Evolutionary conservation across 2,797 vertebrate genomes (phyloP).

Genomic region (Paguma larvata): DNA sequence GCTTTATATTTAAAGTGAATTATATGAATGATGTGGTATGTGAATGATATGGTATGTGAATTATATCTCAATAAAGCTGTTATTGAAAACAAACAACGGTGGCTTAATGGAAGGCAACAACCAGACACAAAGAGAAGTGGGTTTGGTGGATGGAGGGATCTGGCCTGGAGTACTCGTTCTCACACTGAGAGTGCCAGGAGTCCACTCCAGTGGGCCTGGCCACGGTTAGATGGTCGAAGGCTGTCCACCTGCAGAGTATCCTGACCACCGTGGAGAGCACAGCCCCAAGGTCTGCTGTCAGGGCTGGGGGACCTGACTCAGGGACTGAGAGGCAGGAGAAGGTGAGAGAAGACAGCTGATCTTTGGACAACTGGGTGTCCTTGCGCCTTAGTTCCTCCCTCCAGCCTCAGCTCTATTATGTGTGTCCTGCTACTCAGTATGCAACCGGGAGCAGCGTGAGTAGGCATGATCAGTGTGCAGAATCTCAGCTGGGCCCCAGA

Average conservation of each 20-base stretch:
- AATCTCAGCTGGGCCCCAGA: neutral
- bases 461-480: neutral
- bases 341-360: neutral
- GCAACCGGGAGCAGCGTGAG: neutral
- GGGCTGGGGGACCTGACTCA: neutral
- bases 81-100: neutral
- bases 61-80: neutral
- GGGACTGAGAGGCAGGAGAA: neutral
- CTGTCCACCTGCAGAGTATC: neutral
- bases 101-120: neutral
- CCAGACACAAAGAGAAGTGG: neutral
- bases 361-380: neutral
- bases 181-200: neutral
- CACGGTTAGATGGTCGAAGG: neutral
- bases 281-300: neutral
- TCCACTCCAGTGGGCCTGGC: neutral
- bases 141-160: too few species aligned
- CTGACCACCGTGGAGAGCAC: neutral
- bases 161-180: neutral
- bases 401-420: neutral
- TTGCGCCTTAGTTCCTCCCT: too few species aligned
- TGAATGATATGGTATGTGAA: neutral
- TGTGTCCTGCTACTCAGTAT: neutral
- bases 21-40: neutral
- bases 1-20: neutral